Conservation (phyloP, 2,797 vertebrate species). For the Anguilla pacifica region DNA sequence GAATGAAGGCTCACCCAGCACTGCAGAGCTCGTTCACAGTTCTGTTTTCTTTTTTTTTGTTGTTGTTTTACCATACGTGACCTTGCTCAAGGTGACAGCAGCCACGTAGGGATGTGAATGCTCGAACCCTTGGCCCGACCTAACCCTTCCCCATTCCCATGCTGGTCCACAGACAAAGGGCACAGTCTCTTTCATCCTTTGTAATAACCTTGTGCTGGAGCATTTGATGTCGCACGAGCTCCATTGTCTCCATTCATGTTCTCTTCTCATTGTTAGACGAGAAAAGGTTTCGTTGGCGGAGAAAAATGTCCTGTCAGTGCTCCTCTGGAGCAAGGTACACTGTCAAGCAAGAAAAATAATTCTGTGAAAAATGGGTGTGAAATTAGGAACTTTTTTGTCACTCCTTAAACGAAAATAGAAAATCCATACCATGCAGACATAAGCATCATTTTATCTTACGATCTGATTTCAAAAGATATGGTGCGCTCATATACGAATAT, state of each 20-base stretch:
- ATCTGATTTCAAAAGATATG: neutral
- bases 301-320: neutral
- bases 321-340: neutral
- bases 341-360: neutral
- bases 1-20: neutral
- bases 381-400: neutral
- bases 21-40: neutral
- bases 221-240: neutral
- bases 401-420: neutral
- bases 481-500: neutral
- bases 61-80: neutral
- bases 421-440: neutral
- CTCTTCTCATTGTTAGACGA: neutral
- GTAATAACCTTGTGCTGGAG: neutral
- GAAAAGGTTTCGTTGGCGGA: neutral
- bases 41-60: neutral
- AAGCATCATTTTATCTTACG: neutral
- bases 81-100: neutral
- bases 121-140: neutral
- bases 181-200: neutral
- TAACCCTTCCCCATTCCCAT: neutral
- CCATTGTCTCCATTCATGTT: neutral
- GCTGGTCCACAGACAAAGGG: neutral
- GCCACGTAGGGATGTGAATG: neutral
- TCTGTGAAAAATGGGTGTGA: neutral